Percentiles rank a stretch among this genome's conserved stretches.
Evolutionary conservation across 1,140 invertebrate genomes (phyloP).

Genomic region (Oryzaephilus surinamensis): DNA sequence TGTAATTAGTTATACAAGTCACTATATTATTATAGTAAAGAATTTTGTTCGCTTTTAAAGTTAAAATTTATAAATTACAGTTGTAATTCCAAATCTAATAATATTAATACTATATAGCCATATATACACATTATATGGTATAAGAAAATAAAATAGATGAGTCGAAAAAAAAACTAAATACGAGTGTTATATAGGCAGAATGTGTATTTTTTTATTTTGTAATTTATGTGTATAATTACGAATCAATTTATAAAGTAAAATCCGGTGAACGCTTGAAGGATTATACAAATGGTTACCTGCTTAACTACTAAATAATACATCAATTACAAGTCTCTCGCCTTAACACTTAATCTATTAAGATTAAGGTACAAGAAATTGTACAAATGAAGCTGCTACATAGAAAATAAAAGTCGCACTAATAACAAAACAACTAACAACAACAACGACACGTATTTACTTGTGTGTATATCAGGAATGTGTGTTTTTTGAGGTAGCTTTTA

Average conservation of each 20-base stretch:
- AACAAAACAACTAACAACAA: too few species aligned
- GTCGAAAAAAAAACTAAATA: too few species aligned
- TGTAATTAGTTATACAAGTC: too few species aligned
- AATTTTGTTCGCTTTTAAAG: too few species aligned
- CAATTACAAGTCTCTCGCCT: slow-evolving; percentile 14
- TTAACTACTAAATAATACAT: slow-evolving; percentile 16
- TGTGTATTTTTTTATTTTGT: slow-evolving; percentile 8
- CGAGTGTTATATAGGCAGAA: too few species aligned
- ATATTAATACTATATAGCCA: too few species aligned
- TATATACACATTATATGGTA: too few species aligned
- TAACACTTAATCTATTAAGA: slow-evolving; percentile 18
- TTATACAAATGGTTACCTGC: slow-evolving; percentile 15
- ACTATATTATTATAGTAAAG: too few species aligned
- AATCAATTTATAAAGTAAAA: slow-evolving; percentile 14
- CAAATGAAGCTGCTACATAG: slow-evolving; percentile 7
- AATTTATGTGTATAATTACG: slow-evolving; percentile 16
- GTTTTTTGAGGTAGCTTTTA: slow-evolving; percentile 6
- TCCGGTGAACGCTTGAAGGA: slow-evolving; percentile 2
- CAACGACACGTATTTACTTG: too few species aligned
- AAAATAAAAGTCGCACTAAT: slow-evolving; percentile 9
- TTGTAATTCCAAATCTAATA: too few species aligned
- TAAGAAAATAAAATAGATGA: too few species aligned
- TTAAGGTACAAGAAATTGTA: slow-evolving; percentile 4
- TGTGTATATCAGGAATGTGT: slow-evolving; percentile 1
- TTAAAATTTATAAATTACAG: too few species aligned